Evolutionary conservation across 35 echinoderm and acorn worm species (phyloP), one percentile per base, ranked within the genome.

Genomic region (Ophiothrix spiculata): DNA sequence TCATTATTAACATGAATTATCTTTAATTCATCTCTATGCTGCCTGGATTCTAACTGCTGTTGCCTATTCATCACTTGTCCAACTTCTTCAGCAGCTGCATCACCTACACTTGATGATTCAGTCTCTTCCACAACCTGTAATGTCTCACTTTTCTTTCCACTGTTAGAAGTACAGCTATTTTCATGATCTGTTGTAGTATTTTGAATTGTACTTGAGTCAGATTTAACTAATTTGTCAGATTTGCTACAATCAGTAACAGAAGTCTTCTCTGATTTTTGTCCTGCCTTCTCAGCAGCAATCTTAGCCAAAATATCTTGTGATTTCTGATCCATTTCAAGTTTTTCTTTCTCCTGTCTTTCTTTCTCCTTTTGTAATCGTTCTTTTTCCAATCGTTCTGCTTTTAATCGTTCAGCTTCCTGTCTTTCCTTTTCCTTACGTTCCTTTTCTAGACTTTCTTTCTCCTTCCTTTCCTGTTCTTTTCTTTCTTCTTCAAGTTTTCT

Each of bases 291-390:
- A 33, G 33, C 33, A 4, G 76, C 14, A 34, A 97, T 97, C 75
- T 93, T 93, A 21, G 84, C 80, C 75, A 97, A 76, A 69, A 97
- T 97, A 39, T 97, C 91, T 78, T 97, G 78, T 41, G 87, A 88
- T 82, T 90, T 92, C 32, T 77, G 40, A 36, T 97, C 87, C 75
- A 97, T 39, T 60, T 90, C 87, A 31, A 54, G 25, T 79, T 91
- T 36, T 38, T 92, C 74, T 63, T 79, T 97, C 40, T 39, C 54
- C 39, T 35, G 45, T 37, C 85, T 46, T 56, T 92, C 88, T 45
- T 87, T 84, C 41, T 87, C 84, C 42, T 90, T 84, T 64, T 90
- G 81, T 64, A 80, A 33, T 74, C 80, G 74, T 54, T 84, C 84
- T 37, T 80, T 78, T 77, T 91, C 80, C 23, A 21, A 19, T 60